A percentile compares a stretch with the other conserved stretches of the same genome.
Evolutionary conservation across 2,797 vertebrate genomes (phyloP).

Genomic region (Phylloscopus collybita): DNA sequence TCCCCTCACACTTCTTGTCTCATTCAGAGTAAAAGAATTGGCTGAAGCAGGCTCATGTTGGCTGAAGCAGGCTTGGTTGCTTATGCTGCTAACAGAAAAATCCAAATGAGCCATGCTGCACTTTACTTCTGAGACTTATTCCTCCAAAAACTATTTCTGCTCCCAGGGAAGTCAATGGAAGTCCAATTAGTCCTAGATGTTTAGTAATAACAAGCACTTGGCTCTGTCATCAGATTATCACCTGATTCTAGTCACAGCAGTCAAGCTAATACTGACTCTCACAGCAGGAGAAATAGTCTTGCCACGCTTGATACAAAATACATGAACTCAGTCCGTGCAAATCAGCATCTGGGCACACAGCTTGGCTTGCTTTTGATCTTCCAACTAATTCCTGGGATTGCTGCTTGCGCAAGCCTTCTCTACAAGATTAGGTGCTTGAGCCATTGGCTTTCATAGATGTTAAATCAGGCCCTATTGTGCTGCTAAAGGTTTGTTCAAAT

Average conservation of each 20-base stretch:
- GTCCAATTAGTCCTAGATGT: conserved; percentile 41
- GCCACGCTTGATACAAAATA: not conserved
- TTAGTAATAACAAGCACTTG: conserved; percentile 48
- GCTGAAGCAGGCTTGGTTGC: not conserved
- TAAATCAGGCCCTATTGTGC: not conserved
- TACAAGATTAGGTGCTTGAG: not conserved
- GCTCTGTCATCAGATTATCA: conserved; percentile 32
- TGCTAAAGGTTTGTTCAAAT: not conserved
- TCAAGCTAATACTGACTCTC: not conserved
- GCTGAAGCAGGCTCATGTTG: not conserved
- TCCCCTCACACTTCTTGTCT: accelerated
- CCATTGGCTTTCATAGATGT: accelerated
- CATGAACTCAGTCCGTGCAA: not conserved
- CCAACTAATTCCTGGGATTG: not conserved
- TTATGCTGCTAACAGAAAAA: not conserved
- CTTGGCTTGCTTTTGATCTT: not conserved
- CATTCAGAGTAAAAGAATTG: not conserved
- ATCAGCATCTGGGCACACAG: not conserved
- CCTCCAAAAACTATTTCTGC: conserved; percentile 22
- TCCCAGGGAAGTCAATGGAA: conserved; percentile 29
- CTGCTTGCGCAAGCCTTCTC: not conserved
- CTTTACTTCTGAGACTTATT: not conserved
- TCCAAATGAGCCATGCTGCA: not conserved
- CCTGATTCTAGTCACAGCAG: conserved; percentile 1
- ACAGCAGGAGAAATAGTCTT: not conserved